These are phyloP conservation scores for Anarsia innoxiella DNA, from an alignment of 2,888 invertebrate genomes.

Conservation along the genomic window DNA sequence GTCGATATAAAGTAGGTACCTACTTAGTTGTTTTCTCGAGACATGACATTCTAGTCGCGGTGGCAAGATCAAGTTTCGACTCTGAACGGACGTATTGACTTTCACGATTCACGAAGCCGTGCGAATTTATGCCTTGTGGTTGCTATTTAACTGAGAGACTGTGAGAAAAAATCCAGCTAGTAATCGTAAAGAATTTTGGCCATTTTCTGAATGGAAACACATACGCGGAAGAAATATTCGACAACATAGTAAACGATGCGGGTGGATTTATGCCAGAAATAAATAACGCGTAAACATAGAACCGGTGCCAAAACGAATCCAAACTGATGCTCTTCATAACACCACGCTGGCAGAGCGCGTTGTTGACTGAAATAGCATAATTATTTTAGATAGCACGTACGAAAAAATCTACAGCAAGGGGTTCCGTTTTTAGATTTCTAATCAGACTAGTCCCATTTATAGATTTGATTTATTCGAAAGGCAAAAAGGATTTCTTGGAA, in stretches of 20 bases:
- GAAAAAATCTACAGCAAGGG: conserved; percentile 18
- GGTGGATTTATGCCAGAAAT: conserved; percentile 38
- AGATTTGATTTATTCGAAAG: too few relatives aligned
- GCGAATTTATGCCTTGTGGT: conserved; percentile 21
- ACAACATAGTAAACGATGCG: conserved; percentile 31
- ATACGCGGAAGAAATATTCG: conserved; percentile 20
- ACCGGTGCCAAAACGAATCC: conserved; percentile 34
- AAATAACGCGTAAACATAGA: conserved; percentile 33
- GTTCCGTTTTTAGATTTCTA: conserved; percentile 23
- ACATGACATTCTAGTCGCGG: conserved; percentile 28
- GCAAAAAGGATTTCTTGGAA: background rate
- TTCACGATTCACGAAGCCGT: conserved; percentile 32
- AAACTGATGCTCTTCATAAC: conserved; percentile 23
- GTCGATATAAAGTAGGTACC: conserved; percentile 16
- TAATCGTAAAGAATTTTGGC: conserved; percentile 4
- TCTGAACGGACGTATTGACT: conserved; percentile 32
- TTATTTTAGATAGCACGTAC: conserved; percentile 25
- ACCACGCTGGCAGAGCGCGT: conserved; percentile 21
- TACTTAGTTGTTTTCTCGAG: conserved; percentile 22
- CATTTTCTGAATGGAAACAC: conserved; percentile 29
- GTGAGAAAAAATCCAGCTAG: conserved; percentile 2
- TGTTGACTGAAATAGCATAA: conserved; percentile 29
- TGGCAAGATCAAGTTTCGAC: conserved; percentile 28
- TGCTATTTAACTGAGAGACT: background rate
- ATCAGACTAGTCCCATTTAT: background rate